Evolutionary conservation across 2,113 vertebrate species (phyloP), one percentile per base, ranked within the genome.

Genomic region (Meles meles): DNA sequence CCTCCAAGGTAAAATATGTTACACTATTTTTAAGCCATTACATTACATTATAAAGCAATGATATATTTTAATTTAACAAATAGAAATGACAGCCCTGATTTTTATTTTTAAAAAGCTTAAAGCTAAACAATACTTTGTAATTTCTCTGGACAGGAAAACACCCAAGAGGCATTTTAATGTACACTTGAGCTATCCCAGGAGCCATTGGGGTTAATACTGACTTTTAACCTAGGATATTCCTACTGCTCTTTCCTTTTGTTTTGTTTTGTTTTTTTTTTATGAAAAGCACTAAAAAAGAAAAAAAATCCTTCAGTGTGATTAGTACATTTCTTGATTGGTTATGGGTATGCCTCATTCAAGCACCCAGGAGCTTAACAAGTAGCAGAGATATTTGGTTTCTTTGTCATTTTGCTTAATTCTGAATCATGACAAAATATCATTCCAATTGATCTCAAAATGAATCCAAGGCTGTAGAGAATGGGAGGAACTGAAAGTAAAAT

Each of bases 271-370:
- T 42, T 84, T 21, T 49, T 47, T 84, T 61, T 52, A 15, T 42
- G 44, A 97, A 90, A 92, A 97, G n/a, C 49, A 89, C 25, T 72
- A 34, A 86, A 92, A 74, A 37, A n/a, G n/a, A 72, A 87, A 92
- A 86, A 92, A 69, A 39, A 31, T 3, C 6, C 77, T 95, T 65
- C 31, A 42, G 27, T 27, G 4, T 88, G 34, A 90, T 63, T 83
- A 84, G 81, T 31, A 31, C 12, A 63, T 9, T 72, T 90, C 84
- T 88, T 76, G 27, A 86, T 27, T 72, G 63, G 57, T 44, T 74
- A 71, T n/a, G 86, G 34, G n/a, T 65, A 1, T 67, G 59, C 5
- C 3, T 93, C 61, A 92, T 88, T 96, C 44, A 82, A 0, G 55
- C 59, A 52, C 20, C 39, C 3, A 17, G 34, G 81, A 55, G 7